Evolutionary conservation across 2,113 vertebrate genomes (phyloP), one percentile per base, ranked within the genome.

Genomic region (Otocyon megalotis): DNA sequence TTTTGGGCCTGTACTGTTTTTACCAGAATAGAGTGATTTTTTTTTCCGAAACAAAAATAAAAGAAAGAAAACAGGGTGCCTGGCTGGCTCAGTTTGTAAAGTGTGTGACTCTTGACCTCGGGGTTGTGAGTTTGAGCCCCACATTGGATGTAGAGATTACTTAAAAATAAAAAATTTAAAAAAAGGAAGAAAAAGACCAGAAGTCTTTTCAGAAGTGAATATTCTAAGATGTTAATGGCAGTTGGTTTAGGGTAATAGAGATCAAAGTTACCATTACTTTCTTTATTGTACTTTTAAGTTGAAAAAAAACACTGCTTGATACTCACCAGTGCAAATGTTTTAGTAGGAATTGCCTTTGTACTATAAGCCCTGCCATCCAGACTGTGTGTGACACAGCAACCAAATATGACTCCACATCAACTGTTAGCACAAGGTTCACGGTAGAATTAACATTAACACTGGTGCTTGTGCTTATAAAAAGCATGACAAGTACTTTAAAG

Each of bases 11-110:
- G 14, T 58, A 30, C 92, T 86, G 14, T 89, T 87, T 92, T 89
- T 72, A 89, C 1, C 89, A 81, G 28, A 85, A 96, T 32, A 92
- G 7, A 77, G n/a, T 37, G 65, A 32, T 72, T 90, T 95, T 67
- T 43, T 43, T n/a, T 90, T 90, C 62, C 79, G 81, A 86, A 96
- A 93, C 8, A 63, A 91, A 95, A 77, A 69, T 1, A 71, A 92
- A 94, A 94, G 43, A 69, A 54, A 5, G 80, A 94, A 76, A 76
- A 28, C 50, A 76, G 16, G 32, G 65, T 16, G 17, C 65, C n/a
- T n/a, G 16, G 8, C 15, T 69, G 65, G 65, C 17, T 69, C 67
- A 69, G 32, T 69, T 69, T 32, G 17, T 69, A 69, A 69, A 35
- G 67, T 8, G 4, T n/a, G 32, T 4, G 16, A 69, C 67, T 69